Base-by-base conservation (phyloP, 2,888 invertebrate genomes). In the Tetragonula carbonaria region DNA sequence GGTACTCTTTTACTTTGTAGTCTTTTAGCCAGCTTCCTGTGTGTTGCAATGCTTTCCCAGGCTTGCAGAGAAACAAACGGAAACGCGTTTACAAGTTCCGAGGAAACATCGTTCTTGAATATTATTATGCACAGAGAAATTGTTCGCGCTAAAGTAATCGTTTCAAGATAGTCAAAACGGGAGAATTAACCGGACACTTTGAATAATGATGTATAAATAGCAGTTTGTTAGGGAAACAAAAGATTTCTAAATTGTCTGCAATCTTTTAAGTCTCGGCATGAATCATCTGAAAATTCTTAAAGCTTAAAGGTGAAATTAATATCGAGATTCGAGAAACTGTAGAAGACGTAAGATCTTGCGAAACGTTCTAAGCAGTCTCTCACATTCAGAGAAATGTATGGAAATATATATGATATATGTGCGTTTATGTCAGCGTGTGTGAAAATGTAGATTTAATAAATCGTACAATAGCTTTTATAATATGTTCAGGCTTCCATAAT, bases 51-150 rank as follows among this genome's bases (percentile, higher is more conserved):
- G n/a, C 53, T 65, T 68, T 74, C 71, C 63, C 71, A 77, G 66
- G 67, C 80, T 84, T 79, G 77, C 76, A 45, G 59, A 38, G 73
- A 74, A 72, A 81, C 74, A 76, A 81, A 82, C 79, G 77, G 79
- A 77, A 74, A 59, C 53, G 33, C 28, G 66, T 77, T 80, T 53
- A 65, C 53, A 21, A 70, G 66, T 65, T 62, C 68, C 50, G 38
- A 38, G 75, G 57, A 70, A 16, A 51, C 45, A 38, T 55, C 50
- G 45, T 33, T 51, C 23, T 6, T 72, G 33, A 80, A 74, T 45
- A 63, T 38, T 65, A n/a, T 18, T 67, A 8, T 28, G 68, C 23
- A 28, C 16, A 67, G 21, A 14, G 59, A 50, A 68, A 59, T 53
- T 53, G n/a, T 53, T 74, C 38, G 33, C n/a, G n/a, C 57, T 62